Evolutionary conservation across 2,888 invertebrate genomes (phyloP).

Genomic region (Coremacera marginata): DNA sequence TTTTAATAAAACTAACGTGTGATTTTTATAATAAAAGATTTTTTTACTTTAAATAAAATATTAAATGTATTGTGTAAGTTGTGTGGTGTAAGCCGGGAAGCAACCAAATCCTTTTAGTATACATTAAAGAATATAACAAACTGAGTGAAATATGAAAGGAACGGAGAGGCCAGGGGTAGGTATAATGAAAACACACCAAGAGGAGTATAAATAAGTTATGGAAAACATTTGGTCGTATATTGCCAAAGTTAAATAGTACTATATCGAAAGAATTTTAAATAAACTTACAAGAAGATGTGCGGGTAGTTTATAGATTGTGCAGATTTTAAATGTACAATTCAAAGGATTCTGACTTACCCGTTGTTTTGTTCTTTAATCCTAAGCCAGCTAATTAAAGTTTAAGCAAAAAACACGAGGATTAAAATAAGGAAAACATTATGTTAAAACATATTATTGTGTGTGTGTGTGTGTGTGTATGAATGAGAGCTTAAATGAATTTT

Average conservation of each 20-base stretch:
- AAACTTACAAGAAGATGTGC: not conserved
- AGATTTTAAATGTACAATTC: not conserved
- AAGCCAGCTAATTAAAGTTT: conserved; percentile 59
- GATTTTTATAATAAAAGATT: too few relatives aligned
- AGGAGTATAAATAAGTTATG: not conserved
- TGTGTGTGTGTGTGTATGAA: not conserved
- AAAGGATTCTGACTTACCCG: conserved; percentile 48
- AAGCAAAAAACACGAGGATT: conserved; percentile 37
- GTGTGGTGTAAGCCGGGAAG: too few relatives aligned
- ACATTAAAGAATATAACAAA: too few relatives aligned
- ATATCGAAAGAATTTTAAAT: not conserved
- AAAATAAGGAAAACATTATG: conserved; percentile 16
- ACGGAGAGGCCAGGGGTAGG: not conserved
- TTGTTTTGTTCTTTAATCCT: conserved; percentile 61
- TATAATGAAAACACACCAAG: not conserved
- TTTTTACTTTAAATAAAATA: too few relatives aligned
- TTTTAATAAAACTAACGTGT: too few relatives aligned
- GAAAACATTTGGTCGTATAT: not conserved
- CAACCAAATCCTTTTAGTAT: too few relatives aligned
- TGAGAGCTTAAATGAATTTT: not conserved
- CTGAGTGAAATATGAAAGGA: too few relatives aligned
- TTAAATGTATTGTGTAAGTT: too few relatives aligned
- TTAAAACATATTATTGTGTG: not conserved
- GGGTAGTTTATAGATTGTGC: not conserved
- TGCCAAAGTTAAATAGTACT: not conserved